Percentiles rank a stretch among this genome's conserved stretches.
Evolutionary conservation across 1,140 invertebrate genomes (phyloP).

Genomic region (Drosophila sp.): DNA sequence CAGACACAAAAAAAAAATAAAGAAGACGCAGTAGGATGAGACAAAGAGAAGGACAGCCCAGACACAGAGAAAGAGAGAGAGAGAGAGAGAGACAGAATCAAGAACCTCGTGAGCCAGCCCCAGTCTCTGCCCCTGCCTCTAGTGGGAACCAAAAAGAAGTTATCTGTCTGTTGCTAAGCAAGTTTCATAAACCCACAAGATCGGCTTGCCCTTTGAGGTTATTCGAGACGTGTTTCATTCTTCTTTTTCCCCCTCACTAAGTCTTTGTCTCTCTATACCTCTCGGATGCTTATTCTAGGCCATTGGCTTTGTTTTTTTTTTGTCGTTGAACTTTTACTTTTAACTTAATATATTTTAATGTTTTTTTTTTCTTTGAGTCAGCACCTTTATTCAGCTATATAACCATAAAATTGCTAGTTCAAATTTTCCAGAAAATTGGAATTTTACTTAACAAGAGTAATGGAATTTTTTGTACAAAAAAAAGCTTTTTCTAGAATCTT

Average conservation of each 20-base stretch:
- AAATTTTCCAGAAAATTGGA: background rate
- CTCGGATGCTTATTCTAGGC: slow-evolving; percentile 56
- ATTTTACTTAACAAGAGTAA: no score
- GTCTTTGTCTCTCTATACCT: slow-evolving; percentile 1
- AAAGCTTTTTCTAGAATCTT: no score
- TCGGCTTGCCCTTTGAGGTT: slow-evolving; percentile 36
- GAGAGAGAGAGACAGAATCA: background rate
- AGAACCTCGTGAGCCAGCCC: slow-evolving; percentile 39
- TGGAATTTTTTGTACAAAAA: no score
- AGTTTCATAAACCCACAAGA: slow-evolving; percentile 10
- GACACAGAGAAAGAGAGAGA: slow-evolving; percentile 21
- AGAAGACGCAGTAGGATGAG: slow-evolving; percentile 16
- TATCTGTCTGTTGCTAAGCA: slow-evolving; percentile 49
- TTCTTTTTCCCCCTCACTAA: slow-evolving; percentile 7
- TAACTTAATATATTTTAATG: slow-evolving; percentile 18
- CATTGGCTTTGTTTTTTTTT: slow-evolving; percentile 51
- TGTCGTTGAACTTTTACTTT: slow-evolving; percentile 68
- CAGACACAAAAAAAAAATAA: slow-evolving; percentile 15
- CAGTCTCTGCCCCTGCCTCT: no score
- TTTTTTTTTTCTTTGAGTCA: background rate
- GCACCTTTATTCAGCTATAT: background rate
- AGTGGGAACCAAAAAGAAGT: slow-evolving; percentile 21
- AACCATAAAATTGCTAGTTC: background rate
- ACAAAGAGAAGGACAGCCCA: slow-evolving; percentile 26
- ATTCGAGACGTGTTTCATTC: slow-evolving; percentile 52